These are phyloP conservation scores for Cyclopterus lumpus DNA, from an alignment of 2,797 vertebrate genomes.

Conservation along the genomic window DNA sequence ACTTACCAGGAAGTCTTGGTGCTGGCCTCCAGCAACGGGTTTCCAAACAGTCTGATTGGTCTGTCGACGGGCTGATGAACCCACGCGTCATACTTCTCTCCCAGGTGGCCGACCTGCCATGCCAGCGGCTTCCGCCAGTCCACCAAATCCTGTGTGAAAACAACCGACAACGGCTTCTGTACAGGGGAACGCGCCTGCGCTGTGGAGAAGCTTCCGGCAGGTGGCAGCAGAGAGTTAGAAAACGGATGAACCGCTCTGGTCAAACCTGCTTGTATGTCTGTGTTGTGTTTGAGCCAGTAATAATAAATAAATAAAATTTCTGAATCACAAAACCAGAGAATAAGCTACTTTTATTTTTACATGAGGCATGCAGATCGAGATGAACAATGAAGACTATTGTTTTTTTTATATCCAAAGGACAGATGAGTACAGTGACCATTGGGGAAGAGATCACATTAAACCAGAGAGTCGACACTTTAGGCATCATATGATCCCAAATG, in stretches of 20 bases:
- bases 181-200: background rate
- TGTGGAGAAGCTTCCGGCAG: conserved; percentile 40
- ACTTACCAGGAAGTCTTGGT: conserved; percentile 93
- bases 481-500: background rate
- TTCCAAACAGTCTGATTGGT: conserved; percentile 94
- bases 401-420: background rate
- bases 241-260: background rate
- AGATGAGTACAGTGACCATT: background rate
- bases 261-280: background rate
- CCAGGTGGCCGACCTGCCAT: conserved; percentile 95
- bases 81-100: conserved; percentile 96
- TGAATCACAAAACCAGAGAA: conserved; percentile 15
- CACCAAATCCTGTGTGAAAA: conserved; percentile 89
- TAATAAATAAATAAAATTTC: background rate
- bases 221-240: conserved; percentile 50
- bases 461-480: background rate
- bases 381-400: background rate
- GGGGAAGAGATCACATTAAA: background rate
- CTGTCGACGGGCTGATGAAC: conserved; percentile 95
- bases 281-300: background rate
- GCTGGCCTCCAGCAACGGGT: conserved; percentile 89
- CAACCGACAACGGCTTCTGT: background rate
- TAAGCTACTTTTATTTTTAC: conserved; percentile 5
- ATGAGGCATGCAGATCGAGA: background rate
- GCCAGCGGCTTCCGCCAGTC: conserved; percentile 95